Base-by-base conservation (phyloP, 1,140 invertebrate species). In the Leptoteleia sp. region DNA sequence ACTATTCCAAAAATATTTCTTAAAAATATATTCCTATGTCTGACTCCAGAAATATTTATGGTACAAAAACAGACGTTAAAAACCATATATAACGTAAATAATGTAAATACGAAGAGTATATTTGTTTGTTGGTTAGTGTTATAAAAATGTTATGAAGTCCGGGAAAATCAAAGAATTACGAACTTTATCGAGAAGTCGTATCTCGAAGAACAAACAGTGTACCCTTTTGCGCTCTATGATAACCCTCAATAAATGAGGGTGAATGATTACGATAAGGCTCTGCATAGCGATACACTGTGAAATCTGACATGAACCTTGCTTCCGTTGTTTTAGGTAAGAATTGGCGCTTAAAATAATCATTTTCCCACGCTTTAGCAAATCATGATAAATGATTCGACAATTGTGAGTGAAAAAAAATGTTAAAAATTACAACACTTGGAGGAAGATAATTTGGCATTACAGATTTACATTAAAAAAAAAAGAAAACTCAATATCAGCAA, bases 211-310 rank as follows among this genome's bases (percentile, higher is more conserved):
- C 84, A 86, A 86, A 85, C 79, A 85, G 40, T 52, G 70, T 81
- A 84, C 81, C 82, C 82, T 82, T 83, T 62, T 43, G 77, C 59
- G 79, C 59, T 75, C 65, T 70, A 75, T 65, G 84, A 85, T 85
- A 85, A 85, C 81, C 81, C 81, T 61, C 67, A 79, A 81, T 82
- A 83, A 84, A 81, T 80, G 81, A 81, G 83, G 83, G 83, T 84
- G 82, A 84, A 77, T 80, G 84, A 83, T 82, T 82, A 81, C 79
- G 80, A 84, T 84, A 84, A 84, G 81, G 45, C 43, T 38, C 11
- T 9, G 31, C 43, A 68, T 83, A 78, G 62, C 77, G 78, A 82
- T 82, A 79, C 76, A 76, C 52, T 81, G 52, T 62, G 79, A 81
- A 80, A 84, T 82, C 81, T 82, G 75, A 57, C 61, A 62, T 57